Evolutionary conservation across 1,140 invertebrate species (phyloP).

Genomic region (Habropoda laboriosa): DNA sequence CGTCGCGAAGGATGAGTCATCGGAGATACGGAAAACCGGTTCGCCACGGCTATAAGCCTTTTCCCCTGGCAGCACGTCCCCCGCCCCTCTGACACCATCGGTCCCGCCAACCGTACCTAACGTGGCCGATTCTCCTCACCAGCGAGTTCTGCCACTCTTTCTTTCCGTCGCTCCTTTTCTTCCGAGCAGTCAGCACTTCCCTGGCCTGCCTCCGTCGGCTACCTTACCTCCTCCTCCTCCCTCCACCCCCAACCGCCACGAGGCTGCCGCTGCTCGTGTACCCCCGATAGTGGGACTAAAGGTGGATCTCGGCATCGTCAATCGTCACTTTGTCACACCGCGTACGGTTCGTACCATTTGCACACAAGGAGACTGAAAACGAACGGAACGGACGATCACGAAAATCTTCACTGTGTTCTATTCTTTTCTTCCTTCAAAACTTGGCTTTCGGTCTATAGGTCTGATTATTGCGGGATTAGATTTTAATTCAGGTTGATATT

Average conservation of each 20-base stretch:
- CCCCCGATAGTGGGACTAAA: constrained; percentile 61
- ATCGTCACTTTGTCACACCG: constrained; percentile 74
- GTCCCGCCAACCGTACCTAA: too few species aligned
- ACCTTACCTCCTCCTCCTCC: constrained; percentile 4
- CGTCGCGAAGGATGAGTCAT: constrained; percentile 77
- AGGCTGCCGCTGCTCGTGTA: not conserved
- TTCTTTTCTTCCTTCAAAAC: too few species aligned
- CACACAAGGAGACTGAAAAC: constrained; percentile 41
- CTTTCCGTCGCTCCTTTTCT: constrained; percentile 32
- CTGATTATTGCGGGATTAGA: too few species aligned
- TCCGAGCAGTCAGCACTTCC: constrained; percentile 57
- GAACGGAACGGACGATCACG: not conserved
- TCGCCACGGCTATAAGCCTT: constrained; percentile 65
- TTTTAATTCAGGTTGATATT: too few species aligned
- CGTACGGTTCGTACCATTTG: constrained; percentile 46
- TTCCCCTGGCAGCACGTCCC: constrained; percentile 27
- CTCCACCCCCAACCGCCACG: not conserved
- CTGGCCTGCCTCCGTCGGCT: constrained; percentile 14
- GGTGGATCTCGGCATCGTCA: constrained; percentile 57
- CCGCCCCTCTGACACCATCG: constrained; percentile 29
- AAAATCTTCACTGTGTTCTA: not conserved
- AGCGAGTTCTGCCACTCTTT: constrained; percentile 43
- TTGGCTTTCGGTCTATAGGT: too few species aligned
- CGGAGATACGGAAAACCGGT: constrained; percentile 81
- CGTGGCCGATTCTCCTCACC: not conserved